phyloP scores from a whole-genome alignment of 1,140 invertebrate species.

The Gonatopus flavifemur region DNA sequence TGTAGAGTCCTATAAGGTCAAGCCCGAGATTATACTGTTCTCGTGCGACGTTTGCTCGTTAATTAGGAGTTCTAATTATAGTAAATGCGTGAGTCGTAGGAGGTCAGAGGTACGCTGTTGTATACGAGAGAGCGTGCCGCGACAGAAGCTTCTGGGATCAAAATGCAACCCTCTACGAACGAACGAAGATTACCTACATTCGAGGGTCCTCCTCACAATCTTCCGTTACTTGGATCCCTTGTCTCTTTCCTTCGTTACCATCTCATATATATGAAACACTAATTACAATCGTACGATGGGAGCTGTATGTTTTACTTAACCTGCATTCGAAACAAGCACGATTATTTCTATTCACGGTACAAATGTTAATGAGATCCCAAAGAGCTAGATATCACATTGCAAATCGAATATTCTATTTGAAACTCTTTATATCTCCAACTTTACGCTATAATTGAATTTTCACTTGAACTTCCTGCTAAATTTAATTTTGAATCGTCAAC shows the following conservation, averaged over 20 bases:
- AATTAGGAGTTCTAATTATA: conserved; percentile 48
- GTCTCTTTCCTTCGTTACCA: conserved; percentile 18
- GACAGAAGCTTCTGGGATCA: conserved; percentile 53
- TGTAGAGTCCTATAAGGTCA: conserved; percentile 28
- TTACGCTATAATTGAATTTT: too few relatives aligned
- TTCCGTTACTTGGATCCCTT: conserved; percentile 16
- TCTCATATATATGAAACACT: too few relatives aligned
- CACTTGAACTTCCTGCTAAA: too few relatives aligned
- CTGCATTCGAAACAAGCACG: too few relatives aligned
- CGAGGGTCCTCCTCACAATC: conserved; percentile 41
- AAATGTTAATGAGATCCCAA: too few relatives aligned
- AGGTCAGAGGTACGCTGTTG: conserved; percentile 23
- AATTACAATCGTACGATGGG: too few relatives aligned
- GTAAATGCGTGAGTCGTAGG: conserved; percentile 39
- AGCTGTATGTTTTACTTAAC: too few relatives aligned
- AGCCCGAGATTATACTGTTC: conserved; percentile 31
- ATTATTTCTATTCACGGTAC: too few relatives aligned
- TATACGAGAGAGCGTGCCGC: conserved; percentile 51
- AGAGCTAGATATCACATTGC: too few relatives aligned
- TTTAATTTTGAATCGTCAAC: too few relatives aligned
- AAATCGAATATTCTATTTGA: too few relatives aligned
- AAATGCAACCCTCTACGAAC: conserved; percentile 46
- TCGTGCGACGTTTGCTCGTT: conserved; percentile 38
- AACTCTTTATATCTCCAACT: too few relatives aligned
- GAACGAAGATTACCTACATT: conserved; percentile 52